Conservation (phyloP, 2,113 vertebrate species). For the Chionomys nivalis region DNA sequence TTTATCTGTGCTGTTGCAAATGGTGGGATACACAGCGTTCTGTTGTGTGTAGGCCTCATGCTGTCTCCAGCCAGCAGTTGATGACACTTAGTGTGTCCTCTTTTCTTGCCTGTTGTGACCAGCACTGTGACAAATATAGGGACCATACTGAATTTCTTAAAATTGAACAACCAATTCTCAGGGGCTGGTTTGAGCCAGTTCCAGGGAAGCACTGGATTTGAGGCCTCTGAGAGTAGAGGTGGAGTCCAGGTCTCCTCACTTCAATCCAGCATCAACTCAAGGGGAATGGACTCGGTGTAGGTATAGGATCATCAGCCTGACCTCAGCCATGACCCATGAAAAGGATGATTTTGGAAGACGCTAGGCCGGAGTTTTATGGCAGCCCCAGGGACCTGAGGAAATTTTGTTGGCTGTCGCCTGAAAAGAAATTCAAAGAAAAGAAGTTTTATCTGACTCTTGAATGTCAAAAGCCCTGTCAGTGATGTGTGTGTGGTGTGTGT, state of each 20-base stretch:
- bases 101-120: neutral
- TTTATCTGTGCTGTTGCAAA: neutral
- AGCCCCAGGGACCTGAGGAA: neutral
- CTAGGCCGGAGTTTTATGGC: neutral
- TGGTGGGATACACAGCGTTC: neutral
- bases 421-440: conserved; percentile 19
- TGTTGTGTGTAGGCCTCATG: rapidly evolving
- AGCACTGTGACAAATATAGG: neutral
- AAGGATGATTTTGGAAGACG: neutral
- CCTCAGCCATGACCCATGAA: neutral
- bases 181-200: neutral
- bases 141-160: neutral
- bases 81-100: neutral
- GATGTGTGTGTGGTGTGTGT: neutral
- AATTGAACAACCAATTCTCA: neutral
- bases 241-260: neutral
- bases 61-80: neutral
- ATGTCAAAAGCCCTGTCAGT: neutral
- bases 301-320: neutral
- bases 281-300: neutral
- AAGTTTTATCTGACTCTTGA: neutral
- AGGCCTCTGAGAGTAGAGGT: neutral
- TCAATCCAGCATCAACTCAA: neutral
- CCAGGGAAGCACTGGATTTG: neutral
- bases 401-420: neutral